phyloP scores from a whole-genome alignment of 2,113 vertebrate species.

The Dolichotis patagonum region DNA sequence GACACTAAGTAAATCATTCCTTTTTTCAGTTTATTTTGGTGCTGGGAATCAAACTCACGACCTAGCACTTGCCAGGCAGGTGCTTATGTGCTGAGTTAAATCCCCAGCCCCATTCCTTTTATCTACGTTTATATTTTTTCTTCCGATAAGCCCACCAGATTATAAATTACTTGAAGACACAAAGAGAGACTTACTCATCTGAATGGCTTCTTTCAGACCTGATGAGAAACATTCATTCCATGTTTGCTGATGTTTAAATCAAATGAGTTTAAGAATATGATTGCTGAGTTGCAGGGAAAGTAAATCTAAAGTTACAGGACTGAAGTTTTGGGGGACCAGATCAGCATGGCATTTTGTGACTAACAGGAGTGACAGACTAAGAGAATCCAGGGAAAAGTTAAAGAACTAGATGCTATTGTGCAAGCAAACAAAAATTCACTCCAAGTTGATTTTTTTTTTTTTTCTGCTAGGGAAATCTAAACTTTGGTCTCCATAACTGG shows the following conservation, averaged over 20 bases:
- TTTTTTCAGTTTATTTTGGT: background rate
- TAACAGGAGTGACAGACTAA: background rate
- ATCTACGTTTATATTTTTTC: background rate
- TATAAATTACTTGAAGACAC: constrained; percentile 11
- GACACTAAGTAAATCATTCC: background rate
- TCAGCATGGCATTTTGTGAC: background rate
- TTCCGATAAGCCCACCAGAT: background rate
- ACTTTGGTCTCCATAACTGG: background rate
- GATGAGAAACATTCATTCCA: background rate
- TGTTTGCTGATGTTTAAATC: background rate
- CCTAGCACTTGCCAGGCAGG: no score
- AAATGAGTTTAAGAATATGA: background rate
- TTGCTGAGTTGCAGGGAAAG: background rate
- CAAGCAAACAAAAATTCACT: background rate
- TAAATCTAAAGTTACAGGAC: background rate
- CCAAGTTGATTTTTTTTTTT: background rate
- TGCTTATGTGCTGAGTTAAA: no score
- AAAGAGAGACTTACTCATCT: constrained; percentile 14
- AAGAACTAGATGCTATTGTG: background rate
- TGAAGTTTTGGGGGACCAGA: background rate
- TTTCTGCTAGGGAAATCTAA: background rate
- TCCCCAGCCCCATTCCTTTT: background rate
- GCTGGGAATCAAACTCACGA: no score
- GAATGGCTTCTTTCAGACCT: background rate
- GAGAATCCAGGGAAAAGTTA: background rate